Base-by-base conservation (phyloP, 2,888 invertebrate genomes). In the Antitype chi region DNA sequence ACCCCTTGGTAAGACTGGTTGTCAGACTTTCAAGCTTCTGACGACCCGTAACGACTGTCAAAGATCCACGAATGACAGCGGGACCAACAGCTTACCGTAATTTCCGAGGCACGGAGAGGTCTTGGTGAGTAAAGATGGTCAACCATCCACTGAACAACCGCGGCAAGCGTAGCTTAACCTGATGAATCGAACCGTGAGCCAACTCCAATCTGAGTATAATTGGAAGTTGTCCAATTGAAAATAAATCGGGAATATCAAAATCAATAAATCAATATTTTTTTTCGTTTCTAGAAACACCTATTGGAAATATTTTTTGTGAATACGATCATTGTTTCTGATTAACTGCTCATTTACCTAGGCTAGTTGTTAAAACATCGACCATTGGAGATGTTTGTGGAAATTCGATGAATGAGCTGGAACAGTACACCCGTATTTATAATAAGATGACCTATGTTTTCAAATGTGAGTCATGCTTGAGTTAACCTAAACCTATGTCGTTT, bases 351-450 rank as follows among this genome's bases (percentile, higher is more conserved):
- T 73, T 81, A 60, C 81, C 62, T 85, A 76, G 63, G 13, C 70
- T 71, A 71, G 80, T 57, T 81, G 63, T 84, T 71, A 82, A 62
- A 84, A 84, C 85, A 85, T 74, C 2, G 25, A 9, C 25, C 47
- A 74, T 57, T 43, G 53, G 62, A 15, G 52, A 71, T 84, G 82
- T 84, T 84, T 85, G 60, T 68, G 13, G 71, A 85, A 84, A 85
- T 66, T 76, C 53, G 85, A 85, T 77, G 70, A 70, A 81, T 81
- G 32, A 66, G 49, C 55, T 53, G 57, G 57, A 64, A 76, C 38
- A 64, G 52, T 49, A 69, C 23, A 28, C 59, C 52, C 17, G 57
- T 76, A 76, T 85, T 70, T 73, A 68, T 28, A 55, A 67, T 67
- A 70, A 57, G 49, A 76, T 55, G 70, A 68, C 25, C 52, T 67